Base-by-base conservation (phyloP, 2,888 invertebrate genomes). In the Mythimna lalbum region DNA sequence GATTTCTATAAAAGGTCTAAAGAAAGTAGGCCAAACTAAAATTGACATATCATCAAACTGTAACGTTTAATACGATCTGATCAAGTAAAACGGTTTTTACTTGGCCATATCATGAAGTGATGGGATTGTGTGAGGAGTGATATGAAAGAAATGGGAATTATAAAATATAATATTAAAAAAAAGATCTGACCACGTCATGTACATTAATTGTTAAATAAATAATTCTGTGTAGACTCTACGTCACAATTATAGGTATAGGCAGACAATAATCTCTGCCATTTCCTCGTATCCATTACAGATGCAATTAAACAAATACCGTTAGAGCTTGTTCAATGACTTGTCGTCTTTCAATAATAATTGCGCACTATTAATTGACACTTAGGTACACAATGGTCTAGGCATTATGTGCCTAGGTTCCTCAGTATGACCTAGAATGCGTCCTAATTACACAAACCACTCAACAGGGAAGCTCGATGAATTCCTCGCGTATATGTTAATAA, bases 401-500 rank as follows among this genome's bases (percentile, higher is more conserved):
- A 56, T 63, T 73, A 27, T 49, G 33, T 57, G 19, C 52, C 23
- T 73, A 43, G 43, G 39, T 56, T 43, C 55, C n/a, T 53, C 21
- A n/a, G 47, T 50, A 12, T 61, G 61, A 71, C 66, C 55, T 67
- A 67, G 57, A 76, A 78, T 62, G 47, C 55, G 53, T 73, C 43
- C 57, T 69, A 73, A 79, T 73, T 71, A 81, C 56, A 56, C 69
- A 69, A 10, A 50, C 21, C 52, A 69, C 62, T 66, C 49, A 23
- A 62, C 57, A 62, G 47, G 71, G 72, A 81, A 76, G 78, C 78
- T 81, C 69, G 81, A 76, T 79, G 78, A 82, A 87, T 86, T 86
- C 85, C 84, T 73, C 86, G 85, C 69, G 73, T 75, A 82, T 75
- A 76, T 89, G 88, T 82, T 85, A 87, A 88, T 88, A 84, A 89